phyloP scores from a whole-genome alignment of 92 coral and sea anemone species.

The Siderastrea radians region DNA sequence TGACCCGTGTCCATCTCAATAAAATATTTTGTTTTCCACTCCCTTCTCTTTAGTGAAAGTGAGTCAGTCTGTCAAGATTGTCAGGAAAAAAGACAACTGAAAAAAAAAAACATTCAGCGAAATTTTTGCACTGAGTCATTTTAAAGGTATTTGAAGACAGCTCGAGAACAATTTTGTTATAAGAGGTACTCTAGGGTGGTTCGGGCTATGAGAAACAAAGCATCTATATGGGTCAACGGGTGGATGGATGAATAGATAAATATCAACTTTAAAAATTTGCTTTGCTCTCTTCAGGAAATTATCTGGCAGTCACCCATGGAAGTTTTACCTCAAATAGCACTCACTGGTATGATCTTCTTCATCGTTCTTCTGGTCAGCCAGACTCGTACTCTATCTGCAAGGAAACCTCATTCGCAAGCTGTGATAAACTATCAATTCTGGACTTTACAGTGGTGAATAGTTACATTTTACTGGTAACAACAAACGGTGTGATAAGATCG shows the following conservation, averaged over 20 bases:
- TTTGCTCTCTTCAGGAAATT: constrained; percentile 68
- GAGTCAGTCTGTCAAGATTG: too few species aligned
- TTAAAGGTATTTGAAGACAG: too few species aligned
- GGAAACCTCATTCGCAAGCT: constrained; percentile 63
- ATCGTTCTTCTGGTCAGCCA: constrained; percentile 71
- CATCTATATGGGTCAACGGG: too few species aligned
- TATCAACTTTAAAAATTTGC: background rate
- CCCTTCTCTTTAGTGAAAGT: too few species aligned
- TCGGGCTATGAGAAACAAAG: too few species aligned
- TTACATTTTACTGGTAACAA: constrained; percentile 82
- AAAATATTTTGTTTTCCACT: too few species aligned
- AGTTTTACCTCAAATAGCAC: constrained; percentile 83
- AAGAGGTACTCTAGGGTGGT: too few species aligned
- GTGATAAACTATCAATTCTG: constrained; percentile 73
- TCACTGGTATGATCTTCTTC: constrained; percentile 86
- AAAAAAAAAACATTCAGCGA: too few species aligned
- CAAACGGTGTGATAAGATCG: constrained; percentile 83
- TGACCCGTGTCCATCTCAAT: too few species aligned
- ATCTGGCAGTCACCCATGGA: constrained; percentile 86
- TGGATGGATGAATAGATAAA: background rate
- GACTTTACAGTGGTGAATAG: constrained; percentile 78
- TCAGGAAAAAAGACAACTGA: too few species aligned
- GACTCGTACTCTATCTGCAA: constrained; percentile 86
- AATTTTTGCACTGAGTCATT: too few species aligned
- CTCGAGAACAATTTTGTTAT: too few species aligned